phyloP scores from a whole-genome alignment of 2,797 vertebrate genomes.

The Microhierax caerulescens region DNA sequence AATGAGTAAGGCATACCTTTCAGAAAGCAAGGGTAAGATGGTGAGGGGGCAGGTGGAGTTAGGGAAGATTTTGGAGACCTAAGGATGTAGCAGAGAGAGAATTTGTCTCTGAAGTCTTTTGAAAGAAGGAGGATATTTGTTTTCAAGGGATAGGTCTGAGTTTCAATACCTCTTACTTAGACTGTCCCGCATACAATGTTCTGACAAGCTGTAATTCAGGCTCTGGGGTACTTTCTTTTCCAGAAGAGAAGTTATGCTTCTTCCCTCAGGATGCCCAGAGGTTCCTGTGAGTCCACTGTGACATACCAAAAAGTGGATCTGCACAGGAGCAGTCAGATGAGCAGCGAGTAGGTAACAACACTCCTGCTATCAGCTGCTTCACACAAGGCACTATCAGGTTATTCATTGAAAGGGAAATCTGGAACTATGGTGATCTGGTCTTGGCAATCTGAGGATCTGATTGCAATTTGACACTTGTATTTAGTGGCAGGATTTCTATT shows the following conservation, averaged over 20 bases:
- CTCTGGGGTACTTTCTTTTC: background rate
- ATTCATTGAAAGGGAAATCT: background rate
- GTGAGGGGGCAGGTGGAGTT: background rate
- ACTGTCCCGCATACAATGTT: background rate
- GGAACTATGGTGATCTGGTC: background rate
- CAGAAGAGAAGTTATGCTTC: background rate
- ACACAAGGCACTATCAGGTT: background rate
- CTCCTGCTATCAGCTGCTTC: background rate
- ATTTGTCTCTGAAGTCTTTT: background rate
- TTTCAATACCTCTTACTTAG: background rate
- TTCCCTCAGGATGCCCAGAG: fast-evolving
- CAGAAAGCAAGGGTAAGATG: background rate
- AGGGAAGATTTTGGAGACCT: background rate
- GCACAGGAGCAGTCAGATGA: background rate
- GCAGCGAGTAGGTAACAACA: background rate
- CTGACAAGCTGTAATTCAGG: background rate
- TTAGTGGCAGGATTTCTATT: conserved; percentile 31
- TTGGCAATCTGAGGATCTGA: background rate
- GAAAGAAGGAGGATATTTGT: background rate
- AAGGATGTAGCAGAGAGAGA: background rate
- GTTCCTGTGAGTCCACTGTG: fast-evolving
- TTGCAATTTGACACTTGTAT: conserved; percentile 25
- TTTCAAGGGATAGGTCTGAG: background rate
- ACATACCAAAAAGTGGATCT: background rate
- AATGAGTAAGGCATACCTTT: background rate